Evolutionary conservation across 2,797 vertebrate genomes (phyloP).

Genomic region (Aldrovandia affinis): DNA sequence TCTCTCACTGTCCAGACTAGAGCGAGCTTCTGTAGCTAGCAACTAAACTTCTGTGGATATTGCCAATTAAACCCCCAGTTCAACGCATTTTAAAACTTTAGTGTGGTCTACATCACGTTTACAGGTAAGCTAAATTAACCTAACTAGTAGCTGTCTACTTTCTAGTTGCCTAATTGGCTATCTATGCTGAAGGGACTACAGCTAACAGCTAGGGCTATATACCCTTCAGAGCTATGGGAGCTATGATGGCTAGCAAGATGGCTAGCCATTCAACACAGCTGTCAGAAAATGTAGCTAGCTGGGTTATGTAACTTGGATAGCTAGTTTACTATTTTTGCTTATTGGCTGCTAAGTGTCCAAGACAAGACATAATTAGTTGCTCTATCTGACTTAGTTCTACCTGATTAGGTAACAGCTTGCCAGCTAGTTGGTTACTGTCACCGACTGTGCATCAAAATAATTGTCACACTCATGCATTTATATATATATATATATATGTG

Average conservation of each 20-base stretch:
- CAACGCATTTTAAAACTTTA: neutral
- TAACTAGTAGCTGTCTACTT: neutral
- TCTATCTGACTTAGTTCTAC: too few relatives aligned
- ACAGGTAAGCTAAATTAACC: neutral
- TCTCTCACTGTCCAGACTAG: neutral
- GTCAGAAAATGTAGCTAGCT: neutral
- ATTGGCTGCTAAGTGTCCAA: too few relatives aligned
- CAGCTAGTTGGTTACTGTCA: too few relatives aligned
- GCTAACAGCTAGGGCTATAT: neutral
- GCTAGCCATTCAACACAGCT: constrained; percentile 4
- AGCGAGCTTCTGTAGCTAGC: neutral
- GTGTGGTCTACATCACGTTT: neutral
- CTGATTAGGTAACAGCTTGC: too few relatives aligned
- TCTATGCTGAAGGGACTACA: neutral
- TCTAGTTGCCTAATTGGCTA: neutral
- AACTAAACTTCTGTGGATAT: neutral
- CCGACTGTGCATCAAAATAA: too few relatives aligned
- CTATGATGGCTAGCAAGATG: neutral
- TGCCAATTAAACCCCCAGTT: constrained; percentile 27
- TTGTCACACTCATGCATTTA: too few relatives aligned
- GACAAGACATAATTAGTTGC: too few relatives aligned
- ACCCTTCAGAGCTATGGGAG: neutral
- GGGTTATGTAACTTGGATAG: neutral
- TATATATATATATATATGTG: too few relatives aligned
- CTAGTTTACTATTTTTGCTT: too few relatives aligned